Conservation (phyloP, 2,797 vertebrate genomes). For the Urosaurus nigricauda region DNA sequence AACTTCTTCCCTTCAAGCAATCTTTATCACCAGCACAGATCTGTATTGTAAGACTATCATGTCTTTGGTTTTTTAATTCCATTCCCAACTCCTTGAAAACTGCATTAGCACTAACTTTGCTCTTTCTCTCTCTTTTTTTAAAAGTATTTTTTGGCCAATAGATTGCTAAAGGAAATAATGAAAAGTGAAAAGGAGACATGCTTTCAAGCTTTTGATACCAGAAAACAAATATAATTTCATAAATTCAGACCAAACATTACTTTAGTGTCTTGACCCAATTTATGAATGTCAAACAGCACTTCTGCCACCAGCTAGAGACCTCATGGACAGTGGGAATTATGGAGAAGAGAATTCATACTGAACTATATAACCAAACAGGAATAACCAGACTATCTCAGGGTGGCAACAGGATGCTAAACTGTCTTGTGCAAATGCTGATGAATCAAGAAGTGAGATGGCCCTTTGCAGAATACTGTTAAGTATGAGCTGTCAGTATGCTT, state of each 20-base stretch:
- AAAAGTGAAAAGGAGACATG: not conserved
- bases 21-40: not conserved
- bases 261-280: not conserved
- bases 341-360: not conserved
- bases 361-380: not conserved
- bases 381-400: not conserved
- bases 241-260: not conserved
- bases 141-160: not conserved
- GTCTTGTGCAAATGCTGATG: not conserved
- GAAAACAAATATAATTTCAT: slow-evolving; percentile 4
- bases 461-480: no score
- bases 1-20: not conserved
- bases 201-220: not conserved
- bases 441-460: not conserved
- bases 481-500: no score
- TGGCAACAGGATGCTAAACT: not conserved
- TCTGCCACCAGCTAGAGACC: not conserved
- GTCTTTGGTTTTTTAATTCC: not conserved
- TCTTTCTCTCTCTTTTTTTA: not conserved
- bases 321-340: not conserved
- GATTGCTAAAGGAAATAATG: not conserved
- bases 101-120: not conserved
- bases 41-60: not conserved
- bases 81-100: not conserved
- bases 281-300: not conserved